phyloP scores from a whole-genome alignment of 1,140 invertebrate genomes.

The Drosophila nebulosa region DNA sequence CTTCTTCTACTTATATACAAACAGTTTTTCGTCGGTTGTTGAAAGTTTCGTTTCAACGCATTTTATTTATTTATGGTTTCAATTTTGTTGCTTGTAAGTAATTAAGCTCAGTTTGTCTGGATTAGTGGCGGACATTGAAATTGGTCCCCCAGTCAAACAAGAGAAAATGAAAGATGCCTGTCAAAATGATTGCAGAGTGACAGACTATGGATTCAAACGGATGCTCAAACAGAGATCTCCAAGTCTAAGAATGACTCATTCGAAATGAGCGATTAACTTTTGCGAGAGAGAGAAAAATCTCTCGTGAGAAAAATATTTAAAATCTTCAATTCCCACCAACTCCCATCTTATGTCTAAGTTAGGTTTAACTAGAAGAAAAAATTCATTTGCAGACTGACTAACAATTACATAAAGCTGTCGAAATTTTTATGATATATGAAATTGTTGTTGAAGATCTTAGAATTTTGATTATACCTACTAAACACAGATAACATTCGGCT shows the following conservation, averaged over 20 bases:
- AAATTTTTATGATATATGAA: neutral
- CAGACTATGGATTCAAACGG: conserved; percentile 26
- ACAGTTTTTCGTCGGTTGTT: conserved; percentile 37
- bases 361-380: no score
- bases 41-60: conserved; percentile 60
- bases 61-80: conserved; percentile 77
- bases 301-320: no score
- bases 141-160: conserved; percentile 45
- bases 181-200: conserved; percentile 8
- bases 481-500: no score
- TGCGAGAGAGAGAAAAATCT: no score
- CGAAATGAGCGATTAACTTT: neutral
- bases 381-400: no score
- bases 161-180: neutral
- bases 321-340: no score
- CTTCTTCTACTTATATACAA: conserved; percentile 3
- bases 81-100: conserved; percentile 71
- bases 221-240: neutral
- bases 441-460: neutral
- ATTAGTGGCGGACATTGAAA: conserved; percentile 59
- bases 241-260: neutral
- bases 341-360: no score
- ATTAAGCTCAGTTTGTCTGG: conserved; percentile 74
- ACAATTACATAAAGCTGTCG: neutral
- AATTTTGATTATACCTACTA: neutral